Evolutionary conservation across 2,888 invertebrate genomes (phyloP).

Genomic region (Branchellion lobata): DNA sequence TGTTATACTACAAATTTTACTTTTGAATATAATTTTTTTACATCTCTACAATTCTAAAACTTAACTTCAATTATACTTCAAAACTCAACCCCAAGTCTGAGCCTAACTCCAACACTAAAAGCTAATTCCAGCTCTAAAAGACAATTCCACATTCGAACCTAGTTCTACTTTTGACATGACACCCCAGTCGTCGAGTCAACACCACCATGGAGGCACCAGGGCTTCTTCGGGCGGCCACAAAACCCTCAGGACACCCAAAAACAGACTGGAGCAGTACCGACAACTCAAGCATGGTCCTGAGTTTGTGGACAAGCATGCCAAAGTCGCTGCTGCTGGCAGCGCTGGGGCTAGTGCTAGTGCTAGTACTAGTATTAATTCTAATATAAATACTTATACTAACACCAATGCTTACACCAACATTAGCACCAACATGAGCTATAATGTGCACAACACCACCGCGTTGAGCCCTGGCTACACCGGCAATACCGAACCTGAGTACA

Average conservation of each 20-base stretch:
- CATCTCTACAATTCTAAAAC: too few species aligned
- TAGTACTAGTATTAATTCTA: background rate
- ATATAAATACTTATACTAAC: background rate
- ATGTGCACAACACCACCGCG: background rate
- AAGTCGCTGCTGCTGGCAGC: background rate
- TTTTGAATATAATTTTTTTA: too few species aligned
- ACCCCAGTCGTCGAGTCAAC: background rate
- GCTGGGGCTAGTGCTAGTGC: background rate
- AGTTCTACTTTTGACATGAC: too few species aligned
- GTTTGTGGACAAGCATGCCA: slow-evolving; percentile 41
- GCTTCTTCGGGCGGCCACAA: slow-evolving; percentile 8
- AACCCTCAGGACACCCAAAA: slow-evolving; percentile 43
- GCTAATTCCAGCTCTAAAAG: too few species aligned
- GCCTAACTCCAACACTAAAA: too few species aligned
- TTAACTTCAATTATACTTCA: too few species aligned
- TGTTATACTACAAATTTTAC: too few species aligned
- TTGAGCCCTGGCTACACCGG: background rate
- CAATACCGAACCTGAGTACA: too few species aligned
- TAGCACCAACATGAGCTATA: background rate
- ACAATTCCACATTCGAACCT: too few species aligned
- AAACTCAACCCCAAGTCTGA: too few species aligned
- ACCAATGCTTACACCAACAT: background rate
- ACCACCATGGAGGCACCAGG: background rate
- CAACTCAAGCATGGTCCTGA: slow-evolving; percentile 46
- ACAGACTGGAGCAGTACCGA: slow-evolving; percentile 42